phyloP scores from a whole-genome alignment of 2,888 invertebrate genomes.

The Imbricaverruca yamaguchii region DNA sequence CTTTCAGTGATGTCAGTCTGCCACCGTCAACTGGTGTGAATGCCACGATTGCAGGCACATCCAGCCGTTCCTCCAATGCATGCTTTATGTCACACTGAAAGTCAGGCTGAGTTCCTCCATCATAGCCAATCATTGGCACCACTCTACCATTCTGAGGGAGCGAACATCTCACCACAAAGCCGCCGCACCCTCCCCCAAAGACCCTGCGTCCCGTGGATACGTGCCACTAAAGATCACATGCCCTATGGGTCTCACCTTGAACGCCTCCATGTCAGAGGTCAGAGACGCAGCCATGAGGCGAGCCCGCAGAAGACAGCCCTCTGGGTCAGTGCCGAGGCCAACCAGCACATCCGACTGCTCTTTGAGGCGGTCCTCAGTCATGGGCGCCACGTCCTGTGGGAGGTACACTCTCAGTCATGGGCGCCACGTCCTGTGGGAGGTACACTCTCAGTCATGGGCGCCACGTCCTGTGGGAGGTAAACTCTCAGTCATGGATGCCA shows the following conservation, averaged over 20 bases:
- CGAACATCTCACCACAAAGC: too few species aligned
- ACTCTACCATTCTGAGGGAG: too few species aligned
- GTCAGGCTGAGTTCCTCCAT: too few species aligned
- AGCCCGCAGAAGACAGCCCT: slow-evolving; percentile 74
- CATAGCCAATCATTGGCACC: too few species aligned
- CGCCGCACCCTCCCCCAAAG: too few species aligned
- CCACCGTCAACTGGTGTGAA: too few species aligned
- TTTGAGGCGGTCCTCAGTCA: slow-evolving; percentile 94
- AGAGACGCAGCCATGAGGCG: slow-evolving; percentile 92
- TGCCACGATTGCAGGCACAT: too few species aligned
- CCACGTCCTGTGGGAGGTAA: slow-evolving; percentile 63
- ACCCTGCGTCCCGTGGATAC: too few species aligned
- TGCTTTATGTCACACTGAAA: too few species aligned
- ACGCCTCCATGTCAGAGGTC: slow-evolving; percentile 95
- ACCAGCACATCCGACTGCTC: slow-evolving; percentile 82
- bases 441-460: slow-evolving; percentile 83
- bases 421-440: slow-evolving; percentile 72
- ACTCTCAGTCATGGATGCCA: slow-evolving; percentile 90
- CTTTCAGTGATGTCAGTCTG: too few species aligned
- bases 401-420: slow-evolving; percentile 76
- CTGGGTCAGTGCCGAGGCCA: slow-evolving; percentile 74
- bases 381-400: slow-evolving; percentile 79
- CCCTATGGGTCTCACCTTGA: slow-evolving; percentile 58
- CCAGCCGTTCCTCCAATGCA: too few species aligned
- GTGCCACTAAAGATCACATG: too few species aligned